Base-by-base conservation (phyloP, 2,113 vertebrate species). In the Platichthys flesus region DNA sequence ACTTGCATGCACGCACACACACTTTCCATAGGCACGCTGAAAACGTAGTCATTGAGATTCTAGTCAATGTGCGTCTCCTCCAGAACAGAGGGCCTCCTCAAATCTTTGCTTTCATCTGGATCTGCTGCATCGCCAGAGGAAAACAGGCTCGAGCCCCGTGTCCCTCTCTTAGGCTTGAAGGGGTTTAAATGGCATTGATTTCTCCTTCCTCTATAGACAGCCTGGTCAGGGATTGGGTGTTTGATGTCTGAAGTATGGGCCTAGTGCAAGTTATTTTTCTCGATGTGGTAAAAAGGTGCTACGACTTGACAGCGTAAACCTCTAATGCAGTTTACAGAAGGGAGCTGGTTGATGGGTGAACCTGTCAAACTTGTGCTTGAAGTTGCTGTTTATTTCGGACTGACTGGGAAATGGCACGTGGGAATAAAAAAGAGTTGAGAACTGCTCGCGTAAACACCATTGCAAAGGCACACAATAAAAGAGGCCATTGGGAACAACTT, bases 161-260 rank as follows among this genome's bases (percentile, higher is more conserved):
- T 83, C 75, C 85, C 73, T 76, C 70, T 79, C 47, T 49, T 5
- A n/a, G 51, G 74, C 76, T 84, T 79, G 70, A 86, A 68, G 52
- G 61, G 37, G 76, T 62, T 91, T 85, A 79, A 78, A 84, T 72
- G 69, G 63, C 90, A 91, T 91, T 82, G 90, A 92, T 91, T 91
- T 86, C 70, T 83, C 51, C 65, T 78, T 84, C 52, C 57, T 67
- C 73, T 49, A 24, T 26, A 87, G 69, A 80, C 60, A 81, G 60
- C 60, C 49, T 37, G 67, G 80, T 81, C 71, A 71, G 70, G 82
- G 76, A 77, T 56, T 79, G 57, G 24, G 73, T 37, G 61, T 70
- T 75, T 83, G 71, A 79, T 65, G 82, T 87, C 89, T 90, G 76
- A 88, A 85, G 85, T 80, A 15, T 4, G 5, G 3, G 45, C 79